Evolutionary conservation across 35 echinoderm and acorn worm species (phyloP).

Genomic region (Ptychodera flava): DNA sequence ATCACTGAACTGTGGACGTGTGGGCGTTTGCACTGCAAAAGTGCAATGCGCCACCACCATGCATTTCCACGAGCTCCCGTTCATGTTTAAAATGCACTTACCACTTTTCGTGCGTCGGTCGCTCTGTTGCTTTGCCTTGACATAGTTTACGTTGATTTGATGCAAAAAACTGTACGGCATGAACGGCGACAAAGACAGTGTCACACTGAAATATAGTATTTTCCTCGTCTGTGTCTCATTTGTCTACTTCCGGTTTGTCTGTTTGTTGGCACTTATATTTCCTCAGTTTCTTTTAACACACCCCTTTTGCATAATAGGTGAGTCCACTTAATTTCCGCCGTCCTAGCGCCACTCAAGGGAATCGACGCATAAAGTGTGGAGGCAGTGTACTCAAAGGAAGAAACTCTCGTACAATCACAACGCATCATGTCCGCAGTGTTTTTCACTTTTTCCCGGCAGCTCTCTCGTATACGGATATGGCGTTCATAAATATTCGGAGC

Average conservation of each 20-base stretch:
- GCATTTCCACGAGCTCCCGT: not conserved
- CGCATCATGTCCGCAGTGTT: not conserved
- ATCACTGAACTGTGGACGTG: no score
- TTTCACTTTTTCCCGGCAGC: not conserved
- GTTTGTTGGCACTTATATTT: no score
- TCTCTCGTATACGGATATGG: not conserved
- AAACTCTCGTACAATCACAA: not conserved
- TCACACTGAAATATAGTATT: no score
- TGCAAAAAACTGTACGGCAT: no score
- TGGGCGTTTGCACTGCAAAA: no score
- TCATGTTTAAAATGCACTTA: slow-evolving; percentile 3
- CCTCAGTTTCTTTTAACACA: not conserved
- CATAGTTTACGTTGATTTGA: slow-evolving; percentile 25
- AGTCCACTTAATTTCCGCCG: not conserved
- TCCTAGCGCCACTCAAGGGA: not conserved
- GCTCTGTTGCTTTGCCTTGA: slow-evolving; percentile 66
- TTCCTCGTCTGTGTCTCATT: no score
- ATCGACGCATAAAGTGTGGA: not conserved
- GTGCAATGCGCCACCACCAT: not conserved
- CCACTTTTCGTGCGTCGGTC: slow-evolving; percentile 74
- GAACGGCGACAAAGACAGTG: no score
- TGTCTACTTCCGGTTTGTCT: no score
- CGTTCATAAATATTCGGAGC: slow-evolving; percentile 25
- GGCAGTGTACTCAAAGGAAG: no score
- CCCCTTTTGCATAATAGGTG: not conserved